phyloP scores from a whole-genome alignment of 2,113 vertebrate species.

The Mesembrinibis cayennensis region DNA sequence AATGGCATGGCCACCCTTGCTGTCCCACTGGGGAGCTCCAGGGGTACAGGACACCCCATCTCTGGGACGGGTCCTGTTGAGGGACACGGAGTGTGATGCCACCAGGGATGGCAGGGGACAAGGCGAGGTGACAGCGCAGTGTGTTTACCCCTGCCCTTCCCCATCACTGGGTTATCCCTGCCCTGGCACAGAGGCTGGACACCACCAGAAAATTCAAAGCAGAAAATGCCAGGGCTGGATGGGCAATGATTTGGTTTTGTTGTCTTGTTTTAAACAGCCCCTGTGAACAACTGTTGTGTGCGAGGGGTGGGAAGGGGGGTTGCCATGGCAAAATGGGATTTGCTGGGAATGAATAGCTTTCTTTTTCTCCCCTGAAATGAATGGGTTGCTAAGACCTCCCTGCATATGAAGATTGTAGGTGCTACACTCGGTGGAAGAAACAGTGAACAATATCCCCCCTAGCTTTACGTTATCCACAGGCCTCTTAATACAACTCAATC shows the following conservation, averaged over 20 bases:
- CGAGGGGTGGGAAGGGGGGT: neutral
- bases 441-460: neutral
- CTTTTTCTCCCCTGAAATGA: slow-evolving; percentile 52
- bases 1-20: accelerated
- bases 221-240: neutral
- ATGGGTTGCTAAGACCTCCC: slow-evolving; percentile 62
- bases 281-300: slow-evolving; percentile 37
- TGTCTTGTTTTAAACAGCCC: slow-evolving; percentile 1
- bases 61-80: neutral
- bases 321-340: slow-evolving; percentile 71
- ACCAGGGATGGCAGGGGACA: neutral
- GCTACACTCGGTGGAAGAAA: neutral
- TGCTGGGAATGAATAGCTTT: slow-evolving; percentile 61
- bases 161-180: neutral
- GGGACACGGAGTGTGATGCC: accelerated
- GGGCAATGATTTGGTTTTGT: neutral
- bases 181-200: neutral
- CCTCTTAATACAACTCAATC: slow-evolving; percentile 34
- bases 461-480: neutral
- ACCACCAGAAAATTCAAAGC: neutral
- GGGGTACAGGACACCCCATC: neutral
- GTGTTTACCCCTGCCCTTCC: neutral
- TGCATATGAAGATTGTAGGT: slow-evolving; percentile 17
- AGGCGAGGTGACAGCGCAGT: accelerated
- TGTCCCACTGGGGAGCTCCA: accelerated